Evolutionary conservation across 2,888 invertebrate species (phyloP), one percentile per base, ranked within the genome.

Genomic region (Oasisia sp.): DNA sequence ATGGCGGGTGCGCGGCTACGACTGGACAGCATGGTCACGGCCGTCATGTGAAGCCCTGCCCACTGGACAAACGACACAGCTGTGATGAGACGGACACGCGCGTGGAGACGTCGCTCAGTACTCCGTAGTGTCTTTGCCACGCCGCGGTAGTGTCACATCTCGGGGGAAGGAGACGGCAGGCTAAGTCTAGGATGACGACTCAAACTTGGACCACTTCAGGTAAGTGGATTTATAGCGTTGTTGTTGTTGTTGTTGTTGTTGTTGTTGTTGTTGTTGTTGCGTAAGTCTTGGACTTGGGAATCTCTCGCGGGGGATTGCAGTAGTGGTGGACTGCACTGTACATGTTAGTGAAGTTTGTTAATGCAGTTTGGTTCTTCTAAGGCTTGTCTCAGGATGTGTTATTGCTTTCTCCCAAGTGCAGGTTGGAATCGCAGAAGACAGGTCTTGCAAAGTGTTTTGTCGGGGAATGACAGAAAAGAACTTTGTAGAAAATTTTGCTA

Each of bases 1-100:
- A 74, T 74, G 74, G 74, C 74, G n/a, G 74, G n/a, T 74, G 4
- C 74, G 27, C 14, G 74, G 74, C 74, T 74, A 7, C 7, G 74
- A 74, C 4, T 74, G 74, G 74, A 74, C 74, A 7, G 74, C 74
- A 27, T 74, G 74, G 74, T 74, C 74, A 74, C 27, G 74, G n/a
- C 74, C n/a, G 27, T 19, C 74, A 74, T 74, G 74, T 74, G 74
- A 74, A n/a, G 74, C 74, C 74, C 74, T 74, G 74, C 74, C 74
- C 74, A 74, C 74, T 74, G 74, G 74, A 74, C 27, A 27, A 27
- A 19, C 27, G 74, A 27, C 4, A 19, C 74, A 1, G 74, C 74
- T 74, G 27, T 19, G n/a, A 27, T 74, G 74, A 74, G 27, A 74
- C 5, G 74, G 74, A 7, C 27, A 74, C 74, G 7, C n/a, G 74